phyloP scores from a whole-genome alignment of 2,113 vertebrate genomes.

The Engystomops pustulosus region DNA sequence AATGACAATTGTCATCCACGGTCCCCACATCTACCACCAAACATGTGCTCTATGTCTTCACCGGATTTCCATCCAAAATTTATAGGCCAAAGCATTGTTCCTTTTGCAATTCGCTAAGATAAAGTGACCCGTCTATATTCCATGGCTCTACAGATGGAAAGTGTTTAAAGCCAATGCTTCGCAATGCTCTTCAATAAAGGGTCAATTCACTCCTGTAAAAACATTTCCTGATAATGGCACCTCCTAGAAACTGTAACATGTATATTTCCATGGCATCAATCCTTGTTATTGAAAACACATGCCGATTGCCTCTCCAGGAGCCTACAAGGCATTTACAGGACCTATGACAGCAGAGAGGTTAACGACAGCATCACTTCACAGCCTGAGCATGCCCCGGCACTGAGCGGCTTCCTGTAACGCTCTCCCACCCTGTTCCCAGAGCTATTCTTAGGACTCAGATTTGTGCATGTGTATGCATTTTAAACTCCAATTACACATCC shows the following conservation, averaged over 20 bases:
- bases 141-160: slow-evolving; percentile 17
- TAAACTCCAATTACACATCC: slow-evolving; percentile 55
- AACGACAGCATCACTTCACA: slow-evolving; percentile 47
- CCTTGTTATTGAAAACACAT: slow-evolving; percentile 58
- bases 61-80: not conserved
- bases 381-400: slow-evolving; percentile 29
- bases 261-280: slow-evolving; percentile 45
- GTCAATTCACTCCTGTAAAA: slow-evolving; percentile 47
- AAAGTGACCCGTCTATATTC: not conserved
- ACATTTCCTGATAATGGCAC: slow-evolving; percentile 37
- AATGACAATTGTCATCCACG: not conserved
- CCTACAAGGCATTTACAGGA: slow-evolving; percentile 46
- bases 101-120: not conserved
- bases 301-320: not conserved
- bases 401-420: slow-evolving; percentile 49
- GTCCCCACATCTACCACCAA: not conserved
- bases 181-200: slow-evolving; percentile 19
- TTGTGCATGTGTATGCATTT: slow-evolving; percentile 59
- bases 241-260: slow-evolving; percentile 41
- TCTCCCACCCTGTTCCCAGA: slow-evolving; percentile 48
- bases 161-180: not conserved
- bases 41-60: not conserved
- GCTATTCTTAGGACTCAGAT: slow-evolving; percentile 53
- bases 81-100: not conserved
- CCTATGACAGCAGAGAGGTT: slow-evolving; percentile 51